Conservation (phyloP, 2,888 invertebrate genomes). For the Melanophora roralis region DNA sequence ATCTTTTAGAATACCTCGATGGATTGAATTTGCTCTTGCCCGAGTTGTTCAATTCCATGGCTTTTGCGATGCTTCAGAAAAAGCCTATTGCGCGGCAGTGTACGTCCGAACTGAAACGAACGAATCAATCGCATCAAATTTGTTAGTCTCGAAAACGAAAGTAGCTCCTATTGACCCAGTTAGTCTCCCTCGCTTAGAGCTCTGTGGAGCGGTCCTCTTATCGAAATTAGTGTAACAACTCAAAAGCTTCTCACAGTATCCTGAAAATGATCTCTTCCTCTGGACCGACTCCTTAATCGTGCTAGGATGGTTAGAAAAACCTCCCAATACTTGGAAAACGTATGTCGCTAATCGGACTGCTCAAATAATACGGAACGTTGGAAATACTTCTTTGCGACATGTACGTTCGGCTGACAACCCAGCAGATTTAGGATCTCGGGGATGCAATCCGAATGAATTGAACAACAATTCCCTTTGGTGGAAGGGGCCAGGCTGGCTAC, state of each 20-base stretch:
- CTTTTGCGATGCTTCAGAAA: slow-evolving; percentile 50
- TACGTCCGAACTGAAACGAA: slow-evolving; percentile 9
- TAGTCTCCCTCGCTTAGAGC: slow-evolving; percentile 50
- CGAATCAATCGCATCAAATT: neutral
- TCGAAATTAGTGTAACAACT: slow-evolving; percentile 27
- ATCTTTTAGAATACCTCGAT: slow-evolving; percentile 34
- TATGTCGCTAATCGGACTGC: slow-evolving; percentile 50
- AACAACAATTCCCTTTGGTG: slow-evolving; percentile 33
- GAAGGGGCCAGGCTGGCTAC: slow-evolving; percentile 47
- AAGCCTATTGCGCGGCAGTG: slow-evolving; percentile 23
- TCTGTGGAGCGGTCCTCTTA: slow-evolving; percentile 53
- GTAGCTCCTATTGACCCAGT: slow-evolving; percentile 53
- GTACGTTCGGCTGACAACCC: slow-evolving; percentile 42
- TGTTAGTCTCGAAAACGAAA: slow-evolving; percentile 49
- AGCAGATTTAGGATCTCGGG: too few species aligned
- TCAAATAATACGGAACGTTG: slow-evolving; percentile 19
- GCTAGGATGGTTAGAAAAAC: slow-evolving; percentile 18
- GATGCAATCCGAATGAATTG: too few species aligned
- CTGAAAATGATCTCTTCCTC: neutral
- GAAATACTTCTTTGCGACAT: slow-evolving; percentile 43
- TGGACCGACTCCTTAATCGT: slow-evolving; percentile 18
- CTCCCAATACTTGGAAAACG: slow-evolving; percentile 29
- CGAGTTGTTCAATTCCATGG: slow-evolving; percentile 36
- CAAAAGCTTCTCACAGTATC: neutral
- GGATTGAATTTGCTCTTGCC: slow-evolving; percentile 16